Evolutionary conservation across 1,140 invertebrate genomes (phyloP).

Genomic region (Ceratoteleas bidentatus): DNA sequence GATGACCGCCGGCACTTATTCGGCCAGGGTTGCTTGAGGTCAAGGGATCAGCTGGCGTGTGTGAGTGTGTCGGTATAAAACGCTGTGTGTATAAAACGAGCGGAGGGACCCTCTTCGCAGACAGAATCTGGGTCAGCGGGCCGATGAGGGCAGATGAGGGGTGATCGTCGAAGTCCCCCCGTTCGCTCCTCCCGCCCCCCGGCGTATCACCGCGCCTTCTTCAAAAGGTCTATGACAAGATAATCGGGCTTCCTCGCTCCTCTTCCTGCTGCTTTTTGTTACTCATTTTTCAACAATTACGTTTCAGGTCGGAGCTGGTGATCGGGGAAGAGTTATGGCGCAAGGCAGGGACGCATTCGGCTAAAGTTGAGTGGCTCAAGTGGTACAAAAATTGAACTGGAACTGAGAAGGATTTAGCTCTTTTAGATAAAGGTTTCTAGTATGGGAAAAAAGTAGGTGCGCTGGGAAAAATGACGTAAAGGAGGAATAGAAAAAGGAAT

Average conservation of each 20-base stretch:
- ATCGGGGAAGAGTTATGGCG: no score
- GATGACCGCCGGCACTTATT: constrained; percentile 69
- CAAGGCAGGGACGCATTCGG: no score
- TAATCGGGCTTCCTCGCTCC: constrained; percentile 70
- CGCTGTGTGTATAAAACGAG: constrained; percentile 65
- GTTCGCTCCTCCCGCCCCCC: constrained; percentile 43
- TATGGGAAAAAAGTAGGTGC: no score
- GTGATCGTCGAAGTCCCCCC: constrained; percentile 72
- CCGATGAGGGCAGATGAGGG: constrained; percentile 79
- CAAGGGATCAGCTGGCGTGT: constrained; percentile 75
- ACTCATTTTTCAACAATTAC: constrained; percentile 5
- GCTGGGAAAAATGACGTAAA: no score
- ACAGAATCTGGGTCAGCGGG: constrained; percentile 79
- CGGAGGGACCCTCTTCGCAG: constrained; percentile 72
- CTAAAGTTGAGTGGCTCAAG: no score
- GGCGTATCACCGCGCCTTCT: constrained; percentile 52
- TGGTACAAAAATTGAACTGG: no score
- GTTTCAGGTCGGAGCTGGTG: no score
- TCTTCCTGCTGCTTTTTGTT: constrained; percentile 43
- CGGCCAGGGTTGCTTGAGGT: constrained; percentile 74
- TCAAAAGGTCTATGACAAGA: constrained; percentile 77
- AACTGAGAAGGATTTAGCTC: no score
- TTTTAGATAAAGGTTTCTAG: no score
- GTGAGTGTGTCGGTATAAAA: not conserved
- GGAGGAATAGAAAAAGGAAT: no score